A percentile compares a stretch with the other conserved stretches of the same genome.
phyloP scores from a whole-genome alignment of 2,113 vertebrate genomes.

The Brachyistius frenatus region DNA sequence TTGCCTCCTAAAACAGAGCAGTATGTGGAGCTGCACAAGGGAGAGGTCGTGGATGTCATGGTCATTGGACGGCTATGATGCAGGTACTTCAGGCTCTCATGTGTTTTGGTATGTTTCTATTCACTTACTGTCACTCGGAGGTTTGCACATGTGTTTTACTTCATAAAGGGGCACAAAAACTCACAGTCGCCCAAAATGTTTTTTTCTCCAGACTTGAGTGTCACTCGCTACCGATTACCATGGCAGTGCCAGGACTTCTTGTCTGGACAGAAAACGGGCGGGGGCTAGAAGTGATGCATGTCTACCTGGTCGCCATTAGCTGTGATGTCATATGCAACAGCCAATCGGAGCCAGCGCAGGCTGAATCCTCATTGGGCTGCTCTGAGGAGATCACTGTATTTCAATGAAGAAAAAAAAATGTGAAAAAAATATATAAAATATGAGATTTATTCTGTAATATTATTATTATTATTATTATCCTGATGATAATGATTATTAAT shows the following conservation, averaged over 20 bases:
- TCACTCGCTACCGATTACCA: constrained; percentile 72
- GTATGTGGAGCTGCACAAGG: constrained; percentile 99
- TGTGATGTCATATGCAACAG: constrained; percentile 99
- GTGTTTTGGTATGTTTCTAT: neutral
- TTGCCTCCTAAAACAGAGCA: constrained; percentile 99
- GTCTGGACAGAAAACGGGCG: constrained; percentile 71
- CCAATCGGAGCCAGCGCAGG: constrained; percentile 82
- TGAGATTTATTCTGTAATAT: constrained; percentile 99
- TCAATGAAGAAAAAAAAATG: constrained; percentile 90
- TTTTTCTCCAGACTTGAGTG: constrained; percentile 63
- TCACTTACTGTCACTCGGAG: neutral
- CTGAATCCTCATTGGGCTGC: constrained; percentile 78
- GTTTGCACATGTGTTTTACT: neutral
- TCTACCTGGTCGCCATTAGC: constrained; percentile 97
- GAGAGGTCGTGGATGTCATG: constrained; percentile 99
- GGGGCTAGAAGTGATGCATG: constrained; percentile 90
- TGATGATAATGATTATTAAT: constrained; percentile 82
- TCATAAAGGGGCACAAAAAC: neutral
- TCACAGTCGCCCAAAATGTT: neutral
- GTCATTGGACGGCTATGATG: constrained; percentile 99
- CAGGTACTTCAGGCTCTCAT: constrained; percentile 51
- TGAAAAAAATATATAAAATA: constrained; percentile 79
- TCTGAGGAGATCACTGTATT: constrained; percentile 86
- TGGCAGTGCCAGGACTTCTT: constrained; percentile 76
- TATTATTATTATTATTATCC: constrained; percentile 97